Evolutionary conservation across 1,140 invertebrate species (phyloP).

Genomic region (Pogonomyrmex californicus): DNA sequence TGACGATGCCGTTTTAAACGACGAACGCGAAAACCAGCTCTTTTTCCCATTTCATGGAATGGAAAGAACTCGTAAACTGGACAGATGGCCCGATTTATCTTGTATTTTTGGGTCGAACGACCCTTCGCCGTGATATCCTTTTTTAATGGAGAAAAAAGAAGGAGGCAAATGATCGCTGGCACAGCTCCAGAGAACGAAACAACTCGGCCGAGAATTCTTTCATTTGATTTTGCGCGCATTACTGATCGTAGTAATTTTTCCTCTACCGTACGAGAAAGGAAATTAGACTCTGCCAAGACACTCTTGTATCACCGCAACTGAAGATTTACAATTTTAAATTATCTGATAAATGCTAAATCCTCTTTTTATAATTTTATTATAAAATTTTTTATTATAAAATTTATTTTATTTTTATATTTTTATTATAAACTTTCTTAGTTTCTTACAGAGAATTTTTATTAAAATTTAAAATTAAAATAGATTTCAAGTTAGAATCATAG

Average conservation of each 20-base stretch:
- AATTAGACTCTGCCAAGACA: not conserved
- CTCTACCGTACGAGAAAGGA: not conserved
- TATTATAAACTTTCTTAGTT: conserved; percentile 8
- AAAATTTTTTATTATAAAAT: not conserved
- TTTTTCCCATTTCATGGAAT: not conserved
- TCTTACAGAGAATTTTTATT: not conserved
- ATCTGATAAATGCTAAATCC: not conserved
- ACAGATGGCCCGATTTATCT: conserved; percentile 45
- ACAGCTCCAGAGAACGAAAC: not conserved
- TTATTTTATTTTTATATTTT: not conserved
- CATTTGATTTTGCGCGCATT: conserved; percentile 40
- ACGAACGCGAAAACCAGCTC: not conserved
- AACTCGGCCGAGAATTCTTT: conserved; percentile 19
- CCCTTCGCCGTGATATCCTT: conserved; percentile 2
- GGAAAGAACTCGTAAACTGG: conserved; percentile 36
- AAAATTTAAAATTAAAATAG: too few species aligned
- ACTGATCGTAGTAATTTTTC: conserved; percentile 3
- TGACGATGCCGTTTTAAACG: not conserved
- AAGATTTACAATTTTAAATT: conserved; percentile 33
- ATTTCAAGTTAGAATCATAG: too few species aligned
- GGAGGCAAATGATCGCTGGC: conserved; percentile 6
- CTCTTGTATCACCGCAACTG: not conserved
- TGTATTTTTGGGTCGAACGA: conserved; percentile 44
- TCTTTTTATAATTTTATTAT: not conserved
- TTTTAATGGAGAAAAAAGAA: conserved; percentile 11